Conservation (phyloP, 2,888 invertebrate species). For the Sesia bembeciformis region DNA sequence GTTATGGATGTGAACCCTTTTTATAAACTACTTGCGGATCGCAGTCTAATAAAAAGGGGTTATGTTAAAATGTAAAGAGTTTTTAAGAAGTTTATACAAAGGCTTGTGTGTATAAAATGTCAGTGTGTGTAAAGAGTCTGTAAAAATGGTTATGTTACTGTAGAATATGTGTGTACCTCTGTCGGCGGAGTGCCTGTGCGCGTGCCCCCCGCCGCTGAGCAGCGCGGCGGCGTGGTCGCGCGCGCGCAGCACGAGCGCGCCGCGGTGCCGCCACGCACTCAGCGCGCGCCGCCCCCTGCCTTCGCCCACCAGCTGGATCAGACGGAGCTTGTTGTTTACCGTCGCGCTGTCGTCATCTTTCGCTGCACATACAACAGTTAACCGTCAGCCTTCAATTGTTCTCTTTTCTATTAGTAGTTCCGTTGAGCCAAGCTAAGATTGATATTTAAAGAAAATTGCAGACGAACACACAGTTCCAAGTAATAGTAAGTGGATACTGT, state of each 20-base stretch:
- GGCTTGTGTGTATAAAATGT: too few species aligned
- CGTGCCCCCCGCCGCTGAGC: conserved; percentile 76
- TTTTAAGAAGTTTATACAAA: too few species aligned
- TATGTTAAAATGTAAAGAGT: too few species aligned
- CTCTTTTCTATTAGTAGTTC: too few species aligned
- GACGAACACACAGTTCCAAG: too few species aligned
- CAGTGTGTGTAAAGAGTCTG: too few species aligned
- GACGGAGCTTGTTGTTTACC: conserved; percentile 80
- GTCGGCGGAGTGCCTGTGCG: conserved; percentile 17
- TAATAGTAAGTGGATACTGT: too few species aligned
- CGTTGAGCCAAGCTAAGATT: too few species aligned
- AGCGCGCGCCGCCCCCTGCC: conserved; percentile 85
- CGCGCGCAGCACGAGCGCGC: conserved; percentile 84
- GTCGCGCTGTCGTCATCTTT: conserved; percentile 71
- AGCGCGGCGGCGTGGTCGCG: conserved; percentile 87
- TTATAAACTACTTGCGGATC: too few species aligned
- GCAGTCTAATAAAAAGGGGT: too few species aligned
- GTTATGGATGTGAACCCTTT: too few species aligned
- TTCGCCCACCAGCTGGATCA: conserved; percentile 83
- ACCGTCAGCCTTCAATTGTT: neutral
- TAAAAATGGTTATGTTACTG: neutral
- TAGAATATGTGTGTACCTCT: neutral
- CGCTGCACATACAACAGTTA: conserved; percentile 20
- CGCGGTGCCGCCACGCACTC: conserved; percentile 84
- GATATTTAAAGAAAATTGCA: too few species aligned